Evolutionary conservation across 2,113 vertebrate species (phyloP).

Genomic region (Arothron firmamentum): DNA sequence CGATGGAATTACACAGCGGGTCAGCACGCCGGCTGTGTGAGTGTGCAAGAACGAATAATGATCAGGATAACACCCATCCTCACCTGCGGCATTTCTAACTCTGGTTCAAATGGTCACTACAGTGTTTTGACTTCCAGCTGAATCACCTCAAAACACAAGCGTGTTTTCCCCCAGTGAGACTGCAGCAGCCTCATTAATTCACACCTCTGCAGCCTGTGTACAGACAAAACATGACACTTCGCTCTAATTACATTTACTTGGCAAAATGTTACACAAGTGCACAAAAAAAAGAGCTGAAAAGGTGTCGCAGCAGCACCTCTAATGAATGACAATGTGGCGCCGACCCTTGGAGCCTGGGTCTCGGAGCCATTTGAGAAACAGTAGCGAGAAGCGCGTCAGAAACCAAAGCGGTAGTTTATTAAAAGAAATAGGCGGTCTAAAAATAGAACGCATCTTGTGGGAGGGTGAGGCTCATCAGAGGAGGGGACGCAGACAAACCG

Average conservation of each 20-base stretch:
- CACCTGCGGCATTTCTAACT: too few relatives aligned
- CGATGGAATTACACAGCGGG: conserved; percentile 74
- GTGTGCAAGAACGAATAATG: conserved; percentile 33
- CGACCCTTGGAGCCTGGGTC: conserved; percentile 24
- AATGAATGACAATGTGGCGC: conserved; percentile 7
- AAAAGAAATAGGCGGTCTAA: conserved; percentile 77
- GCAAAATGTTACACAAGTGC: conserved; percentile 2
- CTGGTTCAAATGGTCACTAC: too few relatives aligned
- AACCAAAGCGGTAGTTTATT: conserved; percentile 69
- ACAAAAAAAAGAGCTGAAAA: conserved; percentile 16
- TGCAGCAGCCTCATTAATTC: conserved; percentile 19
- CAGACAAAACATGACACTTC: conserved; percentile 17
- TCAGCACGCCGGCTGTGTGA: conserved; percentile 52
- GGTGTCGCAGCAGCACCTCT: conserved; percentile 3
- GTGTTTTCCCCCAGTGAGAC: not conserved
- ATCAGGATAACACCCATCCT: conserved; percentile 1
- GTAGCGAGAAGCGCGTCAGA: conserved; percentile 49
- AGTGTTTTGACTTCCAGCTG: too few relatives aligned
- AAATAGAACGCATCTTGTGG: conserved; percentile 73
- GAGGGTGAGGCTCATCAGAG: conserved; percentile 54
- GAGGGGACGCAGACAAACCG: conserved; percentile 47
- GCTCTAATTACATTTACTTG: conserved; percentile 22
- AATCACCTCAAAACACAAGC: too few relatives aligned
- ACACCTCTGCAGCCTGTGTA: conserved; percentile 18
- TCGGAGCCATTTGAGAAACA: conserved; percentile 36